A percentile compares a stretch with the other conserved stretches of the same genome.
Evolutionary conservation across 2,888 invertebrate species (phyloP).

Genomic region (Eretmocerus hayati): DNA sequence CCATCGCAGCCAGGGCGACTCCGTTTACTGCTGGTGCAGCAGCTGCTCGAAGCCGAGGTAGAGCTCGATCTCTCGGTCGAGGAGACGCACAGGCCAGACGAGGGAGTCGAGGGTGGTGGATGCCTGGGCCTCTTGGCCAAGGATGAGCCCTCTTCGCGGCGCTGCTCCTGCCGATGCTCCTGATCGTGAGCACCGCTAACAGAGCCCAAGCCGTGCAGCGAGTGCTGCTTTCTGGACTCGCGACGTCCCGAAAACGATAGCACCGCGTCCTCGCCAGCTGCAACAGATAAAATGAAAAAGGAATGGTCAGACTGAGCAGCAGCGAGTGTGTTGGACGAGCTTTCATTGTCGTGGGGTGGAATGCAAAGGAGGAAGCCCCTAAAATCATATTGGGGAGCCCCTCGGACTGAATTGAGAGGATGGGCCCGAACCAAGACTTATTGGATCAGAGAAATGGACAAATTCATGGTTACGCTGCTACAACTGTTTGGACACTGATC

Average conservation of each 20-base stretch:
- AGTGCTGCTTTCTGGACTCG: conserved; percentile 27
- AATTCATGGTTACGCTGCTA: too few relatives aligned
- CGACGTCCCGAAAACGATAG: conserved; percentile 27
- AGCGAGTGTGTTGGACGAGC: too few relatives aligned
- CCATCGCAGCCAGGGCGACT: conserved; percentile 28
- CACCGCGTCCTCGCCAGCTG: conserved; percentile 41
- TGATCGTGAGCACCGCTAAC: conserved; percentile 28
- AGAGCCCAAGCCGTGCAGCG: conserved; percentile 27
- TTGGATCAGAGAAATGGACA: too few relatives aligned
- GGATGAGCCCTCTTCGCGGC: conserved; percentile 19
- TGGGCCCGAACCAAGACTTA: too few relatives aligned
- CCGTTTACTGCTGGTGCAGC: conserved; percentile 35
- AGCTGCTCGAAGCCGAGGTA: conserved; percentile 5
- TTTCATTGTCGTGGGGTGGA: too few relatives aligned
- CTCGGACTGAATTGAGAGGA: too few relatives aligned
- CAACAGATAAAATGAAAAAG: too few relatives aligned
- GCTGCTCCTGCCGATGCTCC: conserved; percentile 16
- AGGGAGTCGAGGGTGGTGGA: conserved; percentile 23
- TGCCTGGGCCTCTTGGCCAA: conserved; percentile 22
- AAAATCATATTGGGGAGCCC: too few relatives aligned
- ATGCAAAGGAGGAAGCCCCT: too few relatives aligned
- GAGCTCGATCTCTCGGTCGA: conserved; percentile 21
- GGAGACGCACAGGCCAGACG: too few relatives aligned
- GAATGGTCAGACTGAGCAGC: too few relatives aligned
- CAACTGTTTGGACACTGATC: too few relatives aligned